Conservation (phyloP, 2,113 vertebrate genomes). For the Catharus minimus region DNA sequence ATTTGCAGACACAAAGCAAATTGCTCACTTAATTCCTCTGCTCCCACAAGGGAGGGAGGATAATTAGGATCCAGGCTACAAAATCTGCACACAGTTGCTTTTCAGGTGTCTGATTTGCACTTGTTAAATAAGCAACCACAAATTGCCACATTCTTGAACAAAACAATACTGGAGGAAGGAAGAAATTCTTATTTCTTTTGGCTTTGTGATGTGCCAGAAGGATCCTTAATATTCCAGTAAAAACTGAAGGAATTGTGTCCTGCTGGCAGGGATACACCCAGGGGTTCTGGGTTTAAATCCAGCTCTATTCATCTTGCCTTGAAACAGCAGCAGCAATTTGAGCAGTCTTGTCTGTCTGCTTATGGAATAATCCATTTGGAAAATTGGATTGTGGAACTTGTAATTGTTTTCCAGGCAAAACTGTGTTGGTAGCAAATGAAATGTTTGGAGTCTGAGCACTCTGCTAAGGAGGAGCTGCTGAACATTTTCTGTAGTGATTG, state of each 20-base stretch:
- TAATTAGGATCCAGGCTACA: conserved; percentile 54
- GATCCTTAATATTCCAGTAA: neutral
- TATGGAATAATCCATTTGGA: conserved; percentile 69
- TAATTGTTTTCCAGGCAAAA: conserved; percentile 66
- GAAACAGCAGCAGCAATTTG: conserved; percentile 56
- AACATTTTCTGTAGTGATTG: conserved; percentile 35
- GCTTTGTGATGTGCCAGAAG: neutral
- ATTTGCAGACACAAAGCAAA: conserved; percentile 59
- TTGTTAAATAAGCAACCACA: conserved; percentile 57
- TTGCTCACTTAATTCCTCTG: conserved; percentile 61
- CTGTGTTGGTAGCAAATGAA: conserved; percentile 2
- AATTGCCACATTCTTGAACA: neutral
- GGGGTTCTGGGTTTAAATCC: conserved; percentile 26
- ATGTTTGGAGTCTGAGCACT: conserved; percentile 49
- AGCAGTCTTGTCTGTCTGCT: conserved; percentile 38
- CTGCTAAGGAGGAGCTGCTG: conserved; percentile 34
- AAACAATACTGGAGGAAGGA: neutral
- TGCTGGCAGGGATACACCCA: conserved; percentile 7
- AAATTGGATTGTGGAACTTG: conserved; percentile 66
- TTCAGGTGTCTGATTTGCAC: conserved; percentile 45
- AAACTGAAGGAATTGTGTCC: neutral
- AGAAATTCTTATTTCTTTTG: conserved; percentile 26
- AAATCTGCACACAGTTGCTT: conserved; percentile 28
- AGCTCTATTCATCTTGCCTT: conserved; percentile 40
- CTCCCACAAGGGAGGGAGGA: conserved; percentile 51